Conservation (phyloP, 2,113 vertebrate genomes). For the Polypterus bichir region DNA sequence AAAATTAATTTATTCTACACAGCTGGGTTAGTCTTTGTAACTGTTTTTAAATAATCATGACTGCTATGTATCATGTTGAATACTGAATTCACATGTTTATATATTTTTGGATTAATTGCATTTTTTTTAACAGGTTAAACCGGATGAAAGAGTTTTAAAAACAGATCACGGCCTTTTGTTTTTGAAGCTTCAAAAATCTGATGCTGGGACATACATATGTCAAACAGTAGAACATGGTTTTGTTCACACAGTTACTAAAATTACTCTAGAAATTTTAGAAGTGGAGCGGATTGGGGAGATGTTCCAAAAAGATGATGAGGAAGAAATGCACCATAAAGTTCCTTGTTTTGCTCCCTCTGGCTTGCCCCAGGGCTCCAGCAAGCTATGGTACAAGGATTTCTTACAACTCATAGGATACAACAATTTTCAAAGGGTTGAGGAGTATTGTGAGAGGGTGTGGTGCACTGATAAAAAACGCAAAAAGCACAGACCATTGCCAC, state of each 20-base stretch:
- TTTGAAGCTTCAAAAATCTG: conserved; percentile 54
- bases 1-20: not conserved
- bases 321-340: conserved; percentile 45
- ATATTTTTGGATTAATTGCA: not conserved
- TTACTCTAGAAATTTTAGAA: conserved; percentile 69
- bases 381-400: conserved; percentile 91
- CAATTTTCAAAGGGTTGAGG: conserved; percentile 82
- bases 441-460: conserved; percentile 95
- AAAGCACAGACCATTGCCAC: conserved; percentile 66
- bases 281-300: conserved; percentile 61
- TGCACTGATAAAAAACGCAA: conserved; percentile 79
- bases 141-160: conserved; percentile 66
- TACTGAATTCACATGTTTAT: too few relatives aligned
- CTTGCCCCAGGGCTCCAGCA: conserved; percentile 42
- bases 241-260: conserved; percentile 67
- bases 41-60: not conserved
- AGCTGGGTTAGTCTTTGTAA: not conserved
- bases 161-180: conserved; percentile 83
- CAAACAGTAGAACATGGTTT: conserved; percentile 86
- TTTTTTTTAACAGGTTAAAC: conserved; percentile 54
- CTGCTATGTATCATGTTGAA: too few relatives aligned
- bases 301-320: conserved; percentile 47
- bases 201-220: conserved; percentile 80
- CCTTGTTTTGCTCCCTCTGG: conserved; percentile 45
- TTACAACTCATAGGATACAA: conserved; percentile 86